phyloP scores from a whole-genome alignment of 2,113 vertebrate species.

The Microtus oregoni region DNA sequence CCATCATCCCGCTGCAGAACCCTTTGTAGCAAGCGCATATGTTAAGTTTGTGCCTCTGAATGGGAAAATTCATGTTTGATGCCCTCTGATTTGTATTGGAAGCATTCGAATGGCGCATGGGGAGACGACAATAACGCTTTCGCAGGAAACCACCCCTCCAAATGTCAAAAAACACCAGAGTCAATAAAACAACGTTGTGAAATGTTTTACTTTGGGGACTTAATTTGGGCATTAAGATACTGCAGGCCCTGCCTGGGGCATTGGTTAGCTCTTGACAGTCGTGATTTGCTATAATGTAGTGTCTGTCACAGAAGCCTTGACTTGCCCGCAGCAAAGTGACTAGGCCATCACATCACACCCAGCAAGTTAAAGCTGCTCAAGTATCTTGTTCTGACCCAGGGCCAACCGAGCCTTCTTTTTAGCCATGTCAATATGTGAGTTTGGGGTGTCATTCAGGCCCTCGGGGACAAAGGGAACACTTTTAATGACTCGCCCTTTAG shows the following conservation, averaged over 20 bases:
- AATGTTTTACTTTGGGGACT: conserved; percentile 69
- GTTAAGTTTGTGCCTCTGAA: not conserved
- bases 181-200: conserved; percentile 36
- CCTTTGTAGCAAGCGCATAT: not conserved
- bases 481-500: not conserved
- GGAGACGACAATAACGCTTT: not conserved
- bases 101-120: not conserved
- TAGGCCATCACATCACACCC: conserved; percentile 74
- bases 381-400: conserved; percentile 73
- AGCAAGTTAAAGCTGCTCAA: conserved; percentile 72
- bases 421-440: conserved; percentile 53
- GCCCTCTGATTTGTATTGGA: conserved; percentile 39
- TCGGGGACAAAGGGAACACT: not conserved
- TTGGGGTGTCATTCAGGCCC: conserved; percentile 57
- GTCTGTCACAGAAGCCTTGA: conserved; percentile 69
- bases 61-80: not conserved
- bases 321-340: conserved; percentile 76
- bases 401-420: conserved; percentile 57
- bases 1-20: not conserved
- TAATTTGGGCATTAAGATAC: conserved; percentile 59
- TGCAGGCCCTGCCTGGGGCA: not conserved
- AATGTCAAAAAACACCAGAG: conserved; percentile 68
- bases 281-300: conserved; percentile 57
- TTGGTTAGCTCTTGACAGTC: conserved; percentile 36
- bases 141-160: conserved; percentile 65